Conservation (phyloP, 2,113 vertebrate genomes). For the Scomber scombrus region DNA sequence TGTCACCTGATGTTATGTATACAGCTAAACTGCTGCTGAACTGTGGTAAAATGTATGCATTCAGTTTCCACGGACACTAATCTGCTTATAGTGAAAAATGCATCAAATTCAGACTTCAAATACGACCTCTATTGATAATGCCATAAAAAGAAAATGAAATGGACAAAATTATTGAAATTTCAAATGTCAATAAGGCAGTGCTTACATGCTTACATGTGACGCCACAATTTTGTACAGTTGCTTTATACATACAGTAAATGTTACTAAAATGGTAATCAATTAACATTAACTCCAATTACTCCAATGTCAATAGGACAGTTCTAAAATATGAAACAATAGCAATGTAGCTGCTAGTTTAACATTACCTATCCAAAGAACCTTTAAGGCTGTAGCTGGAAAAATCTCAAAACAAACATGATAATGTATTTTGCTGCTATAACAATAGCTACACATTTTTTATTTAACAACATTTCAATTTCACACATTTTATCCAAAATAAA, state of each 20-base stretch:
- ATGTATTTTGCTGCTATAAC: neutral
- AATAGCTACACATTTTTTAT: neutral
- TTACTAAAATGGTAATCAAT: neutral
- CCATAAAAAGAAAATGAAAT: constrained; percentile 44
- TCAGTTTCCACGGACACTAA: constrained; percentile 57
- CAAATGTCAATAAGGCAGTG: neutral
- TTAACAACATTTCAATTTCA: neutral
- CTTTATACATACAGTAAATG: neutral
- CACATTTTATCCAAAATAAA: neutral
- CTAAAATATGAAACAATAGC: neutral
- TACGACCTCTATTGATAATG: constrained; percentile 33
- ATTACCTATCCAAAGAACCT: neutral
- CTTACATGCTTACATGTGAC: neutral
- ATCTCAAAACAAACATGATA: neutral
- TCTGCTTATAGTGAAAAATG: constrained; percentile 70
- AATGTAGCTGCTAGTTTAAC: neutral
- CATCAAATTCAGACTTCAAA: constrained; percentile 47
- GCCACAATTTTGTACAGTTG: neutral
- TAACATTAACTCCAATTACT: neutral
- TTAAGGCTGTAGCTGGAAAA: neutral
- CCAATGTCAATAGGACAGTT: neutral
- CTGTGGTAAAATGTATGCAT: constrained; percentile 45
- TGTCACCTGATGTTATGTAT: constrained; percentile 24
- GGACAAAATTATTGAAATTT: neutral
- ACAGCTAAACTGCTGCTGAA: constrained; percentile 39